Base-by-base conservation (phyloP, 2,888 invertebrate genomes). In the Hipparchia sbordonii region DNA sequence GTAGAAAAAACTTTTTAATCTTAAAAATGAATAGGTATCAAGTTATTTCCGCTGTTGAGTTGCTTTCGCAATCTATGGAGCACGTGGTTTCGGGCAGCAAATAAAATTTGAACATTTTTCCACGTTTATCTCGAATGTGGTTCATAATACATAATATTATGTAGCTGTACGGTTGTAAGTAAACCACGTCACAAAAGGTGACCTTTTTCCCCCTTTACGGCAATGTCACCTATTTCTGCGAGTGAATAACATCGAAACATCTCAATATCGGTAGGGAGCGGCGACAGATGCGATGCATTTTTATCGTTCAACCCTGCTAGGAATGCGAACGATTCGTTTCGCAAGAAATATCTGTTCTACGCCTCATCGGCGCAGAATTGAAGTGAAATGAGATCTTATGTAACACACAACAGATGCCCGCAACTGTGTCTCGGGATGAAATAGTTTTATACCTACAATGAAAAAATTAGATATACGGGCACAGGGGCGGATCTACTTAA, bases 321-420 rank as follows among this genome's bases (percentile, higher is more conserved):
- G 59, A 57, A 67, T 59, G 57, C 48, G 23, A 39, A 48, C 13
- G 46, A 39, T 66, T 10, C 45, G 13, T 67, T 67, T 23, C 59
- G 6, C 7, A 6, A 59, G 67, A 67, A 48, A 67, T 67, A 67
- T 67, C 57, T 48, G 23, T 10, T 6, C 10, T 48, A 67, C 59
- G 67, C 59, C 10, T 48, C 57, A 57, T 57, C 67, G 67, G 48
- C 8, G 10, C 4, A 23, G 23, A 5, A 8, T 13, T 2, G 48
- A 56, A 67, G 12, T 45, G 67, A 48, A 57, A 67, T 67, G 57
- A 33, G 23, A 56, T 45, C 54, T 67, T 56, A 56, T 67, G 9
- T 39, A 23, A 57, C 23, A 56, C 4, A n/a, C 52, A 13, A 39
- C 67, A 56, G 67, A 56, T 39, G 67, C 54, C 39, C 45, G 56